Evolutionary conservation across 2,797 vertebrate genomes (phyloP).

Genomic region (Peromyscus melanophrys): DNA sequence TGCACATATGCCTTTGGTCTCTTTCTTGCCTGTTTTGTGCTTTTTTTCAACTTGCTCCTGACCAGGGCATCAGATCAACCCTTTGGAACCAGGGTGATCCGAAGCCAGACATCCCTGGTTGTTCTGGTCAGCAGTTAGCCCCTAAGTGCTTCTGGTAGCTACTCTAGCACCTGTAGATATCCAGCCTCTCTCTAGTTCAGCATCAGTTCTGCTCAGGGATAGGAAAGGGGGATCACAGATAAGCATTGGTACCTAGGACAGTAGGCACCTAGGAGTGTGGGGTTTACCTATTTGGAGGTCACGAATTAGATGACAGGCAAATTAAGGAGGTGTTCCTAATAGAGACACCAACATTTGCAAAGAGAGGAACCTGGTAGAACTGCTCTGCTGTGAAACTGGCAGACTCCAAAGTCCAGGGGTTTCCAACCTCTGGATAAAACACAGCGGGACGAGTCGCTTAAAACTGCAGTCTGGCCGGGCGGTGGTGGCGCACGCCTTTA

Average conservation of each 20-base stretch:
- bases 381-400: neutral
- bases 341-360: neutral
- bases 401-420: neutral
- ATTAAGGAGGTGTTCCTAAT: neutral
- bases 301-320: neutral
- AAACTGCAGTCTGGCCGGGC: neutral
- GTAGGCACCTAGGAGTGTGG: neutral
- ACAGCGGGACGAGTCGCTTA: neutral
- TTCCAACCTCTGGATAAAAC: conserved; percentile 40
- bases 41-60: conserved; percentile 32
- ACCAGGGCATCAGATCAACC: neutral
- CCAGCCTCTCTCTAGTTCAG: conserved; percentile 3
- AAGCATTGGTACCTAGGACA: neutral
- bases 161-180: neutral
- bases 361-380: neutral
- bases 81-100: neutral
- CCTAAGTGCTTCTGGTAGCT: neutral
- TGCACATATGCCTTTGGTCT: neutral
- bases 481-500: too few species aligned
- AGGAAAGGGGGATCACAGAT: neutral
- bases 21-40: conserved; percentile 8
- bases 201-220: neutral
- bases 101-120: neutral
- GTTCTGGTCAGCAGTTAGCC: neutral
- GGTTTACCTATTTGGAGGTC: conserved; percentile 2